Evolutionary conservation across 92 coral and sea anemone species (phyloP).

Genomic region (Desmophyllum pertusum): DNA sequence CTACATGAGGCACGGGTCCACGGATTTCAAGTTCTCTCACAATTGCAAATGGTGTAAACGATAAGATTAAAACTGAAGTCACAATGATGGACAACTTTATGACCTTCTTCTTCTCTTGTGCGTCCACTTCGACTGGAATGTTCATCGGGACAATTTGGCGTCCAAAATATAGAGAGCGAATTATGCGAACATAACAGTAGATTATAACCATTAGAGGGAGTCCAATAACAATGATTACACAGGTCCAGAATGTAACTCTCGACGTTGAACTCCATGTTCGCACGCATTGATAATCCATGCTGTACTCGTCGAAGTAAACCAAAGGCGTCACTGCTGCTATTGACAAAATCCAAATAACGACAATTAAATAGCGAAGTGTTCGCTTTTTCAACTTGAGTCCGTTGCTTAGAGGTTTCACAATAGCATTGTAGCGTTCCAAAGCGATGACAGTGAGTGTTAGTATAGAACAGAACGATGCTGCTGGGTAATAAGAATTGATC

Average conservation of each 20-base stretch:
- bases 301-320: conserved; percentile 18
- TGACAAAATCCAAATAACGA: conserved; percentile 20
- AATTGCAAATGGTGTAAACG: conserved; percentile 29
- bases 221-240: neutral
- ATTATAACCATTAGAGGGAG: conserved; percentile 11
- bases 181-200: conserved; percentile 29
- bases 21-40: conserved; percentile 24
- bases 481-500: conserved; percentile 12
- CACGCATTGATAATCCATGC: neutral
- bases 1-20: neutral
- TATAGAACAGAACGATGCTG: neutral
- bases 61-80: conserved; percentile 18
- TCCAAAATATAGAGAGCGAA: conserved; percentile 35
- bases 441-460: conserved; percentile 29
- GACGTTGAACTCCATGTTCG: conserved; percentile 22
- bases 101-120: conserved; percentile 25
- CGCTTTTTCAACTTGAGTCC: conserved; percentile 27
- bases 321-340: neutral
- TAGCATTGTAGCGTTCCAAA: conserved; percentile 36
- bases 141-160: conserved; percentile 35
- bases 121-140: conserved; percentile 26
- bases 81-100: conserved; percentile 29
- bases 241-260: conserved; percentile 7
- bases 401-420: conserved; percentile 22
- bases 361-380: conserved; percentile 5